Base-by-base conservation (phyloP, 2,797 vertebrate species). In the Catamblyrhynchus diadema region DNA sequence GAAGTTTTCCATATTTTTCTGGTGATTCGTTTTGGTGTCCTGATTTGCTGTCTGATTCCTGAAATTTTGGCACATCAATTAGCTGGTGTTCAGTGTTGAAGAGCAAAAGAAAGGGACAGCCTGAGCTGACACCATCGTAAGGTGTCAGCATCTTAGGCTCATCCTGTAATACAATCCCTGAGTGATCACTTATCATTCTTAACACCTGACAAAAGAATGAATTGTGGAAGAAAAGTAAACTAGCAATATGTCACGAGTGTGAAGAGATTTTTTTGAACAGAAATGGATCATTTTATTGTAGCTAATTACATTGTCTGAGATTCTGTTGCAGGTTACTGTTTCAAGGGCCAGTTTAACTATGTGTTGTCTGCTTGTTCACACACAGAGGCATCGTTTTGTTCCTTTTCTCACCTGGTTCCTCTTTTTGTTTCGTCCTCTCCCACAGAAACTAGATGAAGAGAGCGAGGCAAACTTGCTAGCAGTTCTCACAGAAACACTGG, bases 391-490 rank as follows among this genome's bases (percentile, higher is more conserved):
- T 83, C 0, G 0, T 27, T 56, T 81, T 45, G 23, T 53, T 87
- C 39, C 37, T 77, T 74, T 53, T 37, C 39, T 80, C 45, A 92
- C 81, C 73, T 42, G 25, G 12, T 65, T 73, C 35, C 12, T 30
- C 27, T 62, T 69, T 60, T 70, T 70, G 5, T 66, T 80, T 73
- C 75, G 57, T 73, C 78, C 44, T 59, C 62, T 96, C 30, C 42
- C 92, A 37, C 93, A 99, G 99, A 99, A 99, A 98, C 99, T 99
- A 99, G 99, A 99, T 98, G 99, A 99, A 98, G 99, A 99, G 98
- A 99, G 99, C 94, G 99, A 99, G 98, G 99, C 99, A 94, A 99
- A 99, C 98, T 98, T 99, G 98, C 98, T 99, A 98, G 99, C 99
- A 84, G 99, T 99, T 97, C 99, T 99, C 97, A 99, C 99, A 96